These are phyloP conservation scores for Oplegnathus fasciatus DNA, from an alignment of 2,113 vertebrate genomes.

Conservation along the genomic window DNA sequence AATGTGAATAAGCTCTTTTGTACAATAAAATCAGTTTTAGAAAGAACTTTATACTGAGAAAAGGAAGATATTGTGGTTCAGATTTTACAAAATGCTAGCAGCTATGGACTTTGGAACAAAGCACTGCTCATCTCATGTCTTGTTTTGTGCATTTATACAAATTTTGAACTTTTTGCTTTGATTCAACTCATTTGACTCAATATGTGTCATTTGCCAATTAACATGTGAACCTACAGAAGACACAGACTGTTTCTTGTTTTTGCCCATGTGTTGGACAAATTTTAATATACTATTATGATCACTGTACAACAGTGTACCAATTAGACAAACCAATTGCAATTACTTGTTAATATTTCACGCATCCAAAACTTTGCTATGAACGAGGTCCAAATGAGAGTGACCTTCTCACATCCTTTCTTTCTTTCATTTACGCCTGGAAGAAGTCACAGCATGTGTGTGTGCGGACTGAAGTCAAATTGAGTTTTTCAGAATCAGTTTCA, in stretches of 20 bases:
- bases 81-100: not conserved
- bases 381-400: slow-evolving; percentile 23
- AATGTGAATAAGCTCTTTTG: not conserved
- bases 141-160: not conserved
- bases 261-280: not conserved
- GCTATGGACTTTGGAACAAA: not conserved
- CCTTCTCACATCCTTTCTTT: not conserved
- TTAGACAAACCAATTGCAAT: slow-evolving; percentile 40
- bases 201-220: slow-evolving; percentile 3
- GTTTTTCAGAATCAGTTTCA: slow-evolving; percentile 46
- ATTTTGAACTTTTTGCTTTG: slow-evolving; percentile 1
- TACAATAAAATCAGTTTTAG: not conserved
- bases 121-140: not conserved
- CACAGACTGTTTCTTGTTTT: not conserved
- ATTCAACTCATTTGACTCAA: not conserved
- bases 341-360: slow-evolving; percentile 15
- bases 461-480: slow-evolving; percentile 36
- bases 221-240: not conserved
- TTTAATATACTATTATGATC: not conserved
- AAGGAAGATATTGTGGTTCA: not conserved
- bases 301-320: slow-evolving; percentile 2
- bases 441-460: not conserved
- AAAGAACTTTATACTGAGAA: not conserved
- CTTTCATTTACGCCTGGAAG: not conserved
- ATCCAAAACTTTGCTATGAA: slow-evolving; percentile 9